These are phyloP conservation scores for Hermetia illucens DNA, from an alignment of 1,140 invertebrate species.

Conservation along the genomic window DNA sequence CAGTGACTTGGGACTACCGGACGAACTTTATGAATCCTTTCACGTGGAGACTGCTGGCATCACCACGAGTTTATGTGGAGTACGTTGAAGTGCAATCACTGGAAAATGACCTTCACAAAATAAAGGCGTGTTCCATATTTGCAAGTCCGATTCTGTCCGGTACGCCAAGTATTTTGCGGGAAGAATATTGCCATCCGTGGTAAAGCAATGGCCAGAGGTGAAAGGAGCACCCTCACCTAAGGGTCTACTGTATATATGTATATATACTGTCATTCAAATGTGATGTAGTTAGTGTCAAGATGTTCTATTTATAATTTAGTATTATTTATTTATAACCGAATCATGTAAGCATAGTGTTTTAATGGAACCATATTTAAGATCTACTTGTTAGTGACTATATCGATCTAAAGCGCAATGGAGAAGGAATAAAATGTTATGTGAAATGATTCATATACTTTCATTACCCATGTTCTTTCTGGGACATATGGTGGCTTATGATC, in stretches of 20 bases:
- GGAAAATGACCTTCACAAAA: constrained; percentile 37
- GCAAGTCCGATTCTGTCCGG: constrained; percentile 39
- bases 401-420: too few relatives aligned
- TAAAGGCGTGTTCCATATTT: constrained; percentile 41
- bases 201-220: not conserved
- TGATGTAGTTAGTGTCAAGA: not conserved
- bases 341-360: not conserved
- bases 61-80: constrained; percentile 53
- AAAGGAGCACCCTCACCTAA: too few relatives aligned
- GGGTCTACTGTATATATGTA: too few relatives aligned
- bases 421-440: too few relatives aligned
- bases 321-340: not conserved
- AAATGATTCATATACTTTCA: too few relatives aligned
- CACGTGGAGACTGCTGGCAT: constrained; percentile 61
- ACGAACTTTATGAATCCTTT: constrained; percentile 65
- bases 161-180: constrained; percentile 35
- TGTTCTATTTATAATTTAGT: not conserved
- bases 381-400: too few relatives aligned
- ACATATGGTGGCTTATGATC: too few relatives aligned
- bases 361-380: not conserved
- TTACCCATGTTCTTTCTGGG: too few relatives aligned
- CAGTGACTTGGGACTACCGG: constrained; percentile 63
- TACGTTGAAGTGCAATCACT: constrained; percentile 55
- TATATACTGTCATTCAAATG: too few relatives aligned
- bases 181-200: constrained; percentile 31